A percentile compares a stretch with the other conserved stretches of the same genome.
phyloP scores from a whole-genome alignment of 2,888 invertebrate genomes.

The Apotomis turbidana region DNA sequence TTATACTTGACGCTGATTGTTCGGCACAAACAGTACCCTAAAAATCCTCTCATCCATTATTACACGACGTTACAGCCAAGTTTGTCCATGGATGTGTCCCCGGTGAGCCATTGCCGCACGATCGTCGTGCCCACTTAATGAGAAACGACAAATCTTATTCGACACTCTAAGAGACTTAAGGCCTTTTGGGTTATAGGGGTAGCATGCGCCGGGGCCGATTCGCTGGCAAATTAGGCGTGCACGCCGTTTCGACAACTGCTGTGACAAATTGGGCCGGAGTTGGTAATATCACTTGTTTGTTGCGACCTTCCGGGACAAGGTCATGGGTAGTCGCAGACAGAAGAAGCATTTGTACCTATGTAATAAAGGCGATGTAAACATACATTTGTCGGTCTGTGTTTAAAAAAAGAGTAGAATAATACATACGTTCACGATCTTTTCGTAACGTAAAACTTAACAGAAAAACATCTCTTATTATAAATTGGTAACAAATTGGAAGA shows the following conservation, averaged over 20 bases:
- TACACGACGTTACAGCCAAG: conserved; percentile 11
- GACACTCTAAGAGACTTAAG: neutral
- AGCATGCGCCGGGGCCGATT: conserved; percentile 22
- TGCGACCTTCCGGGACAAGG: conserved; percentile 7
- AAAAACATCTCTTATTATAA: too few species aligned
- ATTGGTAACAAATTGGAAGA: too few species aligned
- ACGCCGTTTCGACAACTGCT: conserved; percentile 26
- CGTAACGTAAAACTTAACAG: too few species aligned
- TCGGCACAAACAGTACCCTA: neutral
- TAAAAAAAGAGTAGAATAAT: too few species aligned
- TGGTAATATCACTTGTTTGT: conserved; percentile 30
- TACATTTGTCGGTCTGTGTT: too few species aligned
- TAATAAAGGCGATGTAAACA: neutral
- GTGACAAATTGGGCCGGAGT: conserved; percentile 28
- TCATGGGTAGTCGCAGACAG: neutral
- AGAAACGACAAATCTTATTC: neutral
- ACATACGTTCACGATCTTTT: too few species aligned
- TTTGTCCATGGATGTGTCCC: conserved; percentile 22
- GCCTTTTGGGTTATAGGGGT: neutral
- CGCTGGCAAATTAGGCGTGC: conserved; percentile 24
- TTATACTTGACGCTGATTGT: neutral
- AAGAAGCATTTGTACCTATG: neutral
- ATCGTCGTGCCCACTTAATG: neutral
- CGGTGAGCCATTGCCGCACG: neutral
- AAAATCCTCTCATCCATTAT: conserved; percentile 1